Evolutionary conservation across 2,888 invertebrate species (phyloP).

Genomic region (Stenodera caucasica): DNA sequence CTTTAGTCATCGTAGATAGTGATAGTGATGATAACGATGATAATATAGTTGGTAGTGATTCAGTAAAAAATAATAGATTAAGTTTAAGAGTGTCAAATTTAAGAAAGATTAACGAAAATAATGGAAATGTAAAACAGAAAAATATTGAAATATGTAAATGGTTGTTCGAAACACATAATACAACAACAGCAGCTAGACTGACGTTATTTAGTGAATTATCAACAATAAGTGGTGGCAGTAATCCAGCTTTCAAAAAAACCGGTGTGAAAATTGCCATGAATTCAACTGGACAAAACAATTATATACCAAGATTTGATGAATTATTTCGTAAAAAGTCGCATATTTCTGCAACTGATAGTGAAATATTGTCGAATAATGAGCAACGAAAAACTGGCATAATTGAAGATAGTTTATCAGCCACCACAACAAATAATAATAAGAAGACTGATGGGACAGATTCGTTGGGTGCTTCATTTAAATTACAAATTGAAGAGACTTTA

Average conservation of each 20-base stretch:
- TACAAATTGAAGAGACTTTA: neutral
- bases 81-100: slow-evolving; percentile 2
- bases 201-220: slow-evolving; percentile 42
- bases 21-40: slow-evolving; percentile 18
- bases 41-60: neutral
- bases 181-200: neutral
- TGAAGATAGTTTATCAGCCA: neutral
- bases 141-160: neutral
- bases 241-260: slow-evolving; percentile 20
- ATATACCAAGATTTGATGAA: slow-evolving; percentile 39
- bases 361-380: neutral
- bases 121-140: neutral
- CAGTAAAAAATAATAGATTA: neutral
- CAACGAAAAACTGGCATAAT: slow-evolving; percentile 1
- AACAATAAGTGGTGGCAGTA: slow-evolving; percentile 33
- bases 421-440: slow-evolving; percentile 2
- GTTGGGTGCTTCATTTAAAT: neutral
- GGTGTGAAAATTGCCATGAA: slow-evolving; percentile 34
- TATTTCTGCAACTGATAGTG: neutral
- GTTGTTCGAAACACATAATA: neutral
- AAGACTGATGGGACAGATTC: neutral
- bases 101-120: slow-evolving; percentile 6
- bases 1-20: slow-evolving; percentile 31
- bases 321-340: slow-evolving; percentile 31
- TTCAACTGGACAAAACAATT: slow-evolving; percentile 38